Evolutionary conservation across 2,797 vertebrate genomes (phyloP).

Genomic region (Momotus momota): DNA sequence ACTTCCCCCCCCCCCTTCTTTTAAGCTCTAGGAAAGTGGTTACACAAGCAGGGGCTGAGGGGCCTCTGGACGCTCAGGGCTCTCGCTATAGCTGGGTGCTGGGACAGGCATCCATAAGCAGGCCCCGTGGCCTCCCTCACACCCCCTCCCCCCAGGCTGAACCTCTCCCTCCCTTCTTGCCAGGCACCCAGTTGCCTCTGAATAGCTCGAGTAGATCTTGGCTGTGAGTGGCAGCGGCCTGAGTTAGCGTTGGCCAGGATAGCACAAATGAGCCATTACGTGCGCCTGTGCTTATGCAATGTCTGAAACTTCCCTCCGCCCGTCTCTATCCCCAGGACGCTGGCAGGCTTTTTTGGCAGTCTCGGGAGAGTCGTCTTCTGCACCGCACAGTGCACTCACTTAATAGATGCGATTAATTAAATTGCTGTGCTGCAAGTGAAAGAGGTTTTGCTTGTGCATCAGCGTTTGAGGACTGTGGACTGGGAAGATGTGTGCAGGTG

Average conservation of each 20-base stretch:
- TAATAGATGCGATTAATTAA: background rate
- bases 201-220: background rate
- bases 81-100: fast-evolving
- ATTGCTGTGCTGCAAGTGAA: background rate
- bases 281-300: slow-evolving; percentile 35
- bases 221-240: background rate
- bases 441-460: background rate
- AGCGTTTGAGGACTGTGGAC: background rate
- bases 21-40: background rate
- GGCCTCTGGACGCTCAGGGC: background rate
- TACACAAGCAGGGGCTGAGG: background rate
- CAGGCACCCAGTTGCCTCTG: fast-evolving
- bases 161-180: background rate
- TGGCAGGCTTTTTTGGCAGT: background rate
- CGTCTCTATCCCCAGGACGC: background rate
- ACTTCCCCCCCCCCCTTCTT: background rate
- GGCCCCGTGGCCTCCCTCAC: fast-evolving
- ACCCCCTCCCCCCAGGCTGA: background rate
- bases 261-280: background rate
- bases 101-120: fast-evolving
- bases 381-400: fast-evolving
- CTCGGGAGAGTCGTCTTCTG: background rate
- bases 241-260: background rate
- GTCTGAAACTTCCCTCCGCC: background rate
- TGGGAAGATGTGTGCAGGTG: background rate